Evolutionary conservation across 2,113 vertebrate species (phyloP).

Genomic region (Myocastor coypus): DNA sequence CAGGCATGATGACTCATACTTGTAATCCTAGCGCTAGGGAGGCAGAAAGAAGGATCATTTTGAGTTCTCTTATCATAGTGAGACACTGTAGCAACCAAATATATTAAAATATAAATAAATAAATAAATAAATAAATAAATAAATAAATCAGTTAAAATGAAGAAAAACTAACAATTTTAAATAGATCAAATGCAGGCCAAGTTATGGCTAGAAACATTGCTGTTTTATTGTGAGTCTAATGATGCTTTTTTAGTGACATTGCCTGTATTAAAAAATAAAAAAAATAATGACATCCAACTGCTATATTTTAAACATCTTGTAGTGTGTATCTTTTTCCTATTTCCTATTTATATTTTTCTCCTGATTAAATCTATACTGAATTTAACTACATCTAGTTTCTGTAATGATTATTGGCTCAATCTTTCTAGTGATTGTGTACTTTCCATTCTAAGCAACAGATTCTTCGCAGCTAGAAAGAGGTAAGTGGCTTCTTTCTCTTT

Average conservation of each 20-base stretch:
- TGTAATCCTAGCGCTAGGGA: no score
- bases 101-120: no score
- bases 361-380: neutral
- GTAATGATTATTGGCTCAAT: neutral
- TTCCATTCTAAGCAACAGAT: neutral
- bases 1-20: no score
- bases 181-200: neutral
- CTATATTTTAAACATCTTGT: neutral
- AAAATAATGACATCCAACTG: neutral
- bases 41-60: no score
- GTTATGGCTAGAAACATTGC: rapidly evolving
- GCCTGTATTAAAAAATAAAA: neutral
- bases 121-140: no score
- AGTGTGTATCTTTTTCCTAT: neutral
- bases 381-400: neutral
- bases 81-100: no score
- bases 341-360: neutral
- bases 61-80: no score
- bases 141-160: neutral
- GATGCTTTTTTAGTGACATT: neutral
- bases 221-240: neutral
- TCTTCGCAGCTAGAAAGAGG: neutral
- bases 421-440: neutral
- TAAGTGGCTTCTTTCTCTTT: neutral
- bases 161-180: neutral